Percentiles rank a stretch among this genome's conserved stretches.
Evolutionary conservation across 2,797 vertebrate species (phyloP).

Genomic region (Threskiornis aethiopicus): DNA sequence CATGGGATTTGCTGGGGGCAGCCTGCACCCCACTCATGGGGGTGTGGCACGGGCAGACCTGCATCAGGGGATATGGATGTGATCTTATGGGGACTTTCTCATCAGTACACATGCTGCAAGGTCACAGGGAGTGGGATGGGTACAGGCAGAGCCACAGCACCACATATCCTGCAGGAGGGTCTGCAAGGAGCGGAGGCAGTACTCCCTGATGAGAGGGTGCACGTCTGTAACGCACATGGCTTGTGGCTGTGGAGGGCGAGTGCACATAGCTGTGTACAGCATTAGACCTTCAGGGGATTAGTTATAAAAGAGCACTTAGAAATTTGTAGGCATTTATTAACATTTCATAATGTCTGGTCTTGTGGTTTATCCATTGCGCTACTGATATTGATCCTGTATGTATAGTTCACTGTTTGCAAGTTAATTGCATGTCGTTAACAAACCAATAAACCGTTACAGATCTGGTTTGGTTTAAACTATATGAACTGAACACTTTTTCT

Average conservation of each 20-base stretch:
- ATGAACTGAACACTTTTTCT: neutral
- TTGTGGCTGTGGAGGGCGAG: neutral
- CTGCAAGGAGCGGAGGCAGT: neutral
- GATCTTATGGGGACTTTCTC: neutral
- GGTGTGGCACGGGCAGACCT: rapidly evolving
- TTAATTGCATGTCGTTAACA: neutral
- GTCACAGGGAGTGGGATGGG: neutral
- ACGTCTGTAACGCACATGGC: rapidly evolving
- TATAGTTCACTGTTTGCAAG: neutral
- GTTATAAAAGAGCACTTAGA: neutral
- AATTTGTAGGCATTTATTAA: neutral
- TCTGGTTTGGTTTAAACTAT: neutral
- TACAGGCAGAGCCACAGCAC: neutral
- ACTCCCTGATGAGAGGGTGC: rapidly evolving
- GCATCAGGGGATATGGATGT: neutral
- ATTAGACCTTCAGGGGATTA: neutral
- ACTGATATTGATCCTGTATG: neutral
- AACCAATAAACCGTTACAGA: neutral
- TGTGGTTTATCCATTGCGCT: neutral
- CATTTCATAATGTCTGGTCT: neutral
- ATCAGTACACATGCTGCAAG: neutral
- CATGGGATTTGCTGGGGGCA: rapidly evolving
- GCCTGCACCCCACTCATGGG: too few relatives aligned
- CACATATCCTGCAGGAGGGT: neutral
- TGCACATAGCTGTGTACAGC: neutral